A percentile compares a stretch with the other conserved stretches of the same genome.
Conservation (phyloP, 92 coral and sea anemone genomes). For the Pocillopora grandis region DNA sequence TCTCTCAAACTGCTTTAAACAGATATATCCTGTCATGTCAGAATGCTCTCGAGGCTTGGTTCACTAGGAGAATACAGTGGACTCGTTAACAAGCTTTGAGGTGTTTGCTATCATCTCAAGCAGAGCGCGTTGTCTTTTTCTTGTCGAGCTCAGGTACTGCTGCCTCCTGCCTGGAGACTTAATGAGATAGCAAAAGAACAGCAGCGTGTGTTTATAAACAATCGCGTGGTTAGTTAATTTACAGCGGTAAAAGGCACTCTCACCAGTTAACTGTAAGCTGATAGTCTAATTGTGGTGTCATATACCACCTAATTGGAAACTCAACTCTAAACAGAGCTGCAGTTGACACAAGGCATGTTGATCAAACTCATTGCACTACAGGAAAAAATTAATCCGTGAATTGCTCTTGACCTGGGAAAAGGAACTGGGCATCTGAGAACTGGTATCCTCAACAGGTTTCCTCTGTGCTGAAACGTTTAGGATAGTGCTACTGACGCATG, state of each 20-base stretch:
- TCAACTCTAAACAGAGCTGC: constrained; percentile 1
- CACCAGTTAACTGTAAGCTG: constrained; percentile 14
- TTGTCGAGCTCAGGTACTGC: neutral
- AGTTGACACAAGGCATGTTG: constrained; percentile 22
- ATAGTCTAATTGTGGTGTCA: constrained; percentile 13
- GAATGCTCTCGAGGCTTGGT: too few relatives aligned
- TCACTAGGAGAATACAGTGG: too few relatives aligned
- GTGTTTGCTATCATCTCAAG: neutral
- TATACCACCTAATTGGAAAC: constrained; percentile 11
- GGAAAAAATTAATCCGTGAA: constrained; percentile 46
- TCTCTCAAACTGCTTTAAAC: neutral
- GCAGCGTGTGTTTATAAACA: neutral
- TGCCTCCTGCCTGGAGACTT: too few relatives aligned
- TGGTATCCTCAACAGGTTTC: neutral
- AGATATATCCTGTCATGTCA: too few relatives aligned
- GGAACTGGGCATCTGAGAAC: neutral
- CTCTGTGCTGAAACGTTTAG: neutral
- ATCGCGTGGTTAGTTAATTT: constrained; percentile 8
- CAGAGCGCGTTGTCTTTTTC: neutral
- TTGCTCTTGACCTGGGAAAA: constrained; percentile 31
- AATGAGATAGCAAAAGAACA: neutral
- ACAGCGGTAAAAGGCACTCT: constrained; percentile 9
- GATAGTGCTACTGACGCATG: neutral
- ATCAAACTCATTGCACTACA: neutral
- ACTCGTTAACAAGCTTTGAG: neutral